Percentiles rank a stretch among this genome's conserved stretches.
Evolutionary conservation across 2,888 invertebrate species (phyloP).

Genomic region (Tanytarsus gracilentus): DNA sequence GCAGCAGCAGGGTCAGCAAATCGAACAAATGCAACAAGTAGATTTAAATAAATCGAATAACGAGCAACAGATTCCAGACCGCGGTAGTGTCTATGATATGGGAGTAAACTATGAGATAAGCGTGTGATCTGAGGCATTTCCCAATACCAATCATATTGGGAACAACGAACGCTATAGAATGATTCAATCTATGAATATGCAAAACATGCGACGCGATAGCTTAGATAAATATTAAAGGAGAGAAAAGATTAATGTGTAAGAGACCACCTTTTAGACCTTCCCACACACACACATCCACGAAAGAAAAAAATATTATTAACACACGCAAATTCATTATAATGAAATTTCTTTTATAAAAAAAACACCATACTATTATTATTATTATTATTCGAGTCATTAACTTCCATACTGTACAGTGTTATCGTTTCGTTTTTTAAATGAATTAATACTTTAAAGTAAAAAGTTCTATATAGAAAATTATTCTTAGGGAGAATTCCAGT

Average conservation of each 20-base stretch:
- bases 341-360: too few species aligned
- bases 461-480: too few species aligned
- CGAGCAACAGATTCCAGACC: slow-evolving; percentile 49
- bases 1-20: slow-evolving; percentile 47
- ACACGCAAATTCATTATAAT: too few species aligned
- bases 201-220: slow-evolving; percentile 5
- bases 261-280: background rate
- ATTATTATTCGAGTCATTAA: too few species aligned
- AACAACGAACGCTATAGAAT: slow-evolving; percentile 32
- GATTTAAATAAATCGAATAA: slow-evolving; percentile 31
- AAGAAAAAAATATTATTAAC: too few species aligned
- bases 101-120: slow-evolving; percentile 88
- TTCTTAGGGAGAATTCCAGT: too few species aligned
- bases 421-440: too few species aligned
- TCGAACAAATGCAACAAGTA: slow-evolving; percentile 33
- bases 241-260: background rate
- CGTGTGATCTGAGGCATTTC: slow-evolving; percentile 50
- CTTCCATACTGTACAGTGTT: too few species aligned
- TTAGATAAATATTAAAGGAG: slow-evolving; percentile 15
- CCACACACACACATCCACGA: too few species aligned
- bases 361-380: too few species aligned
- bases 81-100: slow-evolving; percentile 76
- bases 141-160: slow-evolving; percentile 34
- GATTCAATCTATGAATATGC: too few species aligned
- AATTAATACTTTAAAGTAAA: too few species aligned